Base-by-base conservation (phyloP, 2,888 invertebrate species). In the Cheiracanthium punctorium region DNA sequence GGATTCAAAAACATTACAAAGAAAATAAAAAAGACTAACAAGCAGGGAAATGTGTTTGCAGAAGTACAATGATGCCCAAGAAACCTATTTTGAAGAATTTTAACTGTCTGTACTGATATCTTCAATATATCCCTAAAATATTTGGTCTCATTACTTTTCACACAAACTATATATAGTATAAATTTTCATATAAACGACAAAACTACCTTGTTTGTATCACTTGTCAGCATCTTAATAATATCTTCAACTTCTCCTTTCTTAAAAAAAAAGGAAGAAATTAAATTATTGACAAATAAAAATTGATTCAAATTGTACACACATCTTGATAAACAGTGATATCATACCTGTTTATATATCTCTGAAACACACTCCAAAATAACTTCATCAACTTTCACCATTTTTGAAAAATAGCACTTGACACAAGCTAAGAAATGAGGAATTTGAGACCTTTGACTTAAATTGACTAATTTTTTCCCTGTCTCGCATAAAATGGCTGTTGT, bases 341-440 rank as follows among this genome's bases (percentile, higher is more conserved):
- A 32, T 80, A 80, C 80, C 72, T 87, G 86, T 4, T 81, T 67
- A 37, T 41, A 20, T 52, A 87, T 14, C 29, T 69, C 65, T 70
- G 80, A 43, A 17, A 87, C 70, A 73, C 86, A 80, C 52, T 87
- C 86, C n/a, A 87, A 48, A 37, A 87, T 87, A n/a, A 87, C 76
- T 37, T 81, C 81, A 72, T 87, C 86, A 17, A 81, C 79, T 33
- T 81, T 77, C 0, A 81, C 81, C 29, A 76, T 52, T 30, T 76
- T 75, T 10, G 30, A 28, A 32, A 87, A 87, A 24, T 72, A 48
- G 20, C 80, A 81, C 67, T 87, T 87, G 1, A 87, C 76, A 67
- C 72, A 52, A 30, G 58, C 37, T 37, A 87, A 73, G 72, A 72
- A 87, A 20, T 81, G 76, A 20, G 80, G 86, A 29, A 87, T 76